Percentiles rank a stretch among this genome's conserved stretches.
Evolutionary conservation across 2,888 invertebrate species (phyloP).

Genomic region (Antheraea assamensis): DNA sequence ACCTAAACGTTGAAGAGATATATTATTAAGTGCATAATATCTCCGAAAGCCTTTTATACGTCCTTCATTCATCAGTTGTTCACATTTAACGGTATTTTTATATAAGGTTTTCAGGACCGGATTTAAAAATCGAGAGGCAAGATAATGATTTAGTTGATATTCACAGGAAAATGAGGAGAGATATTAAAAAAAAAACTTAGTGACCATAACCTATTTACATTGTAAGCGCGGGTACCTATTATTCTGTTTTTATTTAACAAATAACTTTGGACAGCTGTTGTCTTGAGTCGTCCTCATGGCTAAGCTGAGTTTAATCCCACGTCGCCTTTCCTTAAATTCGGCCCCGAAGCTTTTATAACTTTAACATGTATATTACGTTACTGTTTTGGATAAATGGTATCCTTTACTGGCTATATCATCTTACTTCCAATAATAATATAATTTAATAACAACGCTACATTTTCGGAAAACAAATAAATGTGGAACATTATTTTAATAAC

Average conservation of each 20-base stretch:
- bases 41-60: neutral
- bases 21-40: neutral
- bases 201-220: too few species aligned
- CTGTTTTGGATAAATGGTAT: constrained; percentile 21
- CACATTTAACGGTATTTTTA: constrained; percentile 35
- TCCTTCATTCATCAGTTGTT: constrained; percentile 22
- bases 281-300: too few species aligned
- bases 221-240: too few species aligned
- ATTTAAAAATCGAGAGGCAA: too few species aligned
- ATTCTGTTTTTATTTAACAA: too few species aligned
- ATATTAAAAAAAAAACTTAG: too few species aligned
- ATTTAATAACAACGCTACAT: constrained; percentile 39
- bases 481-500: constrained; percentile 8
- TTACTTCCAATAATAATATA: constrained; percentile 40
- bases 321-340: too few species aligned
- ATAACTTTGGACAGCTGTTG: too few species aligned
- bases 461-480: constrained; percentile 44
- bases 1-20: neutral
- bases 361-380: constrained; percentile 38
- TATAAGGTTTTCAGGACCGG: constrained; percentile 28
- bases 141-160: too few species aligned
- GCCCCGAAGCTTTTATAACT: constrained; percentile 32
- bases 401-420: constrained; percentile 33
- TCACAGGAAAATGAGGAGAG: too few species aligned
- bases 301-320: too few species aligned